Evolutionary conservation across 2,113 vertebrate species (phyloP), one percentile per base, ranked within the genome.

Genomic region (Pseudopodoces humilis): DNA sequence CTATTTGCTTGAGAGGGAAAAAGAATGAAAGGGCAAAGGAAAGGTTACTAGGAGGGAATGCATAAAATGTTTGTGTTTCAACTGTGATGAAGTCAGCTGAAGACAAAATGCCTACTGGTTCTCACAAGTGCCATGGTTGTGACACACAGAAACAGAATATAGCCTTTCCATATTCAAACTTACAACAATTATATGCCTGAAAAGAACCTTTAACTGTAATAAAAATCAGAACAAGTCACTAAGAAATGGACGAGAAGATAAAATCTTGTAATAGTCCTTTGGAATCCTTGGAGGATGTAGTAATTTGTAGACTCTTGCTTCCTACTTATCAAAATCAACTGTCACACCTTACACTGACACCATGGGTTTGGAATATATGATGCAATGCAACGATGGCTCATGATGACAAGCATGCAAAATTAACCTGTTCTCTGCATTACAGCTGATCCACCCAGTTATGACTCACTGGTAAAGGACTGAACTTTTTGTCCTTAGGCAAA

Each of bases 221-320:
- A 64, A 85, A 85, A 80, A 16, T 0, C 46, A 74, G 37, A 88
- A 33, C 16, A 80, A 88, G 24, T 41, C 56, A 67, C 47, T 43
- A 75, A 56, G 65, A 81, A 90, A 91, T 37, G 22, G 35, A 71
- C 60, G 8, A 81, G 35, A 86, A 84, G 35, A 84, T 60, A 56
- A 4, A 43, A 63, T 75, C 28, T 92, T 47, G 24, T 81, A 83
- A 75, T 30, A 67, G 59, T 19, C 27, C 24, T 39, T 60, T 84
- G 59, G 30, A 64, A 9, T 78, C 47, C 19, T 20, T 2, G 4
- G 52, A 78, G 44, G 33, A 64, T 15, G 33, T 13, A 59, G 83
- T 71, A 81, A 86, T 95, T 91, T 96, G 86, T 91, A 95, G 43
- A 55, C 21, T 39, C 23, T 79, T 83, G 21, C 37, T 86, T 93